Conservation (phyloP, 2,797 vertebrate species). For the Aphelocoma californica region DNA sequence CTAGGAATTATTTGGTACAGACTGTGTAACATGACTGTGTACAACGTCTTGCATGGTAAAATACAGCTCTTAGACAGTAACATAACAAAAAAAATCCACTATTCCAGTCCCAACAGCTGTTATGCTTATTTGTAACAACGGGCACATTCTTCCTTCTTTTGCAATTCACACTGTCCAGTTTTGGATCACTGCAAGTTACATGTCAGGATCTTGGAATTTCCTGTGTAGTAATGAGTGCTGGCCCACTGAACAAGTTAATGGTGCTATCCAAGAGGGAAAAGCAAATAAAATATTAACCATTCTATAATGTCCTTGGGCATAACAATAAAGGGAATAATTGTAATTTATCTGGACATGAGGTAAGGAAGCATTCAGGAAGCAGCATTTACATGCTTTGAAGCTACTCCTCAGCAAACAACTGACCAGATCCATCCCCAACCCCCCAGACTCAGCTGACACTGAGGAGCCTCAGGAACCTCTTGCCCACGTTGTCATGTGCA, state of each 20-base stretch:
- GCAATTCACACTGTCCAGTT: neutral
- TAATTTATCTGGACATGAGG: neutral
- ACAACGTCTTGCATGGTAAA: neutral
- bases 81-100: neutral
- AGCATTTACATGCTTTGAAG: neutral
- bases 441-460: rapidly evolving
- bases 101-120: neutral
- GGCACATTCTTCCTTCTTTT: neutral
- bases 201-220: neutral
- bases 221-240: neutral
- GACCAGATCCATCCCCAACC: neutral
- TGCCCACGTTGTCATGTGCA: rapidly evolving
- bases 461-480: neutral
- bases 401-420: neutral
- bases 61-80: neutral
- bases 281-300: neutral
- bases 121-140: neutral
- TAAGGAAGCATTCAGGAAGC: neutral
- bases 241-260: neutral
- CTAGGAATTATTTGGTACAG: neutral
- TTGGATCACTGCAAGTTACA: neutral
- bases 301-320: neutral
- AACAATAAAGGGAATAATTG: neutral
- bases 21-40: rapidly evolving
- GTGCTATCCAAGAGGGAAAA: neutral